phyloP scores from a whole-genome alignment of 2,888 invertebrate species.

The Sinohyriopsis cumingii region DNA sequence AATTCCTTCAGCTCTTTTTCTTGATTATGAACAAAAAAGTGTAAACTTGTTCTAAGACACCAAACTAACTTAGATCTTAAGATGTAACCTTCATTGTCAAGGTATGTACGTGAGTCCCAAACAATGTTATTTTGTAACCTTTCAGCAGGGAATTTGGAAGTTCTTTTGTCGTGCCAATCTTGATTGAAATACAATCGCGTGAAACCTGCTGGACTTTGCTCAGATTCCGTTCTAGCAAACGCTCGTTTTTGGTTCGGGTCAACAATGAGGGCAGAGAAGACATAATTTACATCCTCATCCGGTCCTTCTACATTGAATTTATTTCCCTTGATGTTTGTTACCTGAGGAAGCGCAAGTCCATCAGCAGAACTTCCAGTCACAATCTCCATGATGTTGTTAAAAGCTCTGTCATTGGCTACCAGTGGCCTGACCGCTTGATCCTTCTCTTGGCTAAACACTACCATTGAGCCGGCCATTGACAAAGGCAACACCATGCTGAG shows the following conservation, averaged over 20 bases:
- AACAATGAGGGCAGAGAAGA: conserved; percentile 7
- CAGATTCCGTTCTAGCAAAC: conserved; percentile 4
- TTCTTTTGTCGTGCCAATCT: conserved; percentile 3
- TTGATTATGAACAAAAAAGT: conserved; percentile 2
- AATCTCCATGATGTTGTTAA: not conserved
- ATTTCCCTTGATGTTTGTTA: conserved; percentile 1
- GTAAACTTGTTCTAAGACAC: conserved; percentile 3
- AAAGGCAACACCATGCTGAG: conserved; percentile 6
- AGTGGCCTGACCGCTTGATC: not conserved
- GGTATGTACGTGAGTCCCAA: not conserved
- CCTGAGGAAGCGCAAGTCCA: conserved; percentile 9
- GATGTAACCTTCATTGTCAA: conserved; percentile 3
- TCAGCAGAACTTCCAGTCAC: conserved; percentile 10
- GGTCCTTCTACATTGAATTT: not conserved
- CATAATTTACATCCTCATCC: conserved; percentile 6
- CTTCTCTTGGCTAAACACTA: not conserved
- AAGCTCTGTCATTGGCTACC: not conserved
- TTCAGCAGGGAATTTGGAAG: conserved; percentile 1
- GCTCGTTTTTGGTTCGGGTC: conserved; percentile 7
- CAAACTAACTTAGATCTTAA: conserved; percentile 3
- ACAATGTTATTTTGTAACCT: conserved; percentile 1
- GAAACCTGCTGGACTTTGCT: conserved; percentile 7
- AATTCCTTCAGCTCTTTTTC: conserved; percentile 1
- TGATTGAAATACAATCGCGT: conserved; percentile 6
- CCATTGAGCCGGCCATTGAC: conserved; percentile 9